Evolutionary conservation across 2,888 invertebrate genomes (phyloP).

Genomic region (Hyposoter didymator): DNA sequence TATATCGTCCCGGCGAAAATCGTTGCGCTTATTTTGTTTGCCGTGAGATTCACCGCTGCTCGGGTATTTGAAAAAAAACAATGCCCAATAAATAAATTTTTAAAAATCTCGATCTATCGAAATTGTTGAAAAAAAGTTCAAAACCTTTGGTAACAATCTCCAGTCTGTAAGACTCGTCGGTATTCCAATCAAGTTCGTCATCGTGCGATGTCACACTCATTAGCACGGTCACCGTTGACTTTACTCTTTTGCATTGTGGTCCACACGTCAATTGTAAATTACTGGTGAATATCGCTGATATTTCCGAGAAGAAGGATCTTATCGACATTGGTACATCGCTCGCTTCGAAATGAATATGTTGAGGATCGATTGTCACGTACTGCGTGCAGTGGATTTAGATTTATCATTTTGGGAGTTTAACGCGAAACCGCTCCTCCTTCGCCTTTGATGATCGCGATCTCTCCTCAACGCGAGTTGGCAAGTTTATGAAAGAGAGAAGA

Average conservation of each 20-base stretch:
- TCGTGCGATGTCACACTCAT: constrained; percentile 85
- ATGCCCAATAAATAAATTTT: too few species aligned
- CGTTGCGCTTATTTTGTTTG: constrained; percentile 85
- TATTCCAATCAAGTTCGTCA: constrained; percentile 87
- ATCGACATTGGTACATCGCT: constrained; percentile 78
- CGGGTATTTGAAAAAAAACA: background rate
- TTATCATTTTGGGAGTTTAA: background rate
- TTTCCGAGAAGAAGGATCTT: constrained; percentile 85
- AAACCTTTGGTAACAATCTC: constrained; percentile 86
- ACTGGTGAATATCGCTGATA: constrained; percentile 86
- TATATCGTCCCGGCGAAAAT: constrained; percentile 88
- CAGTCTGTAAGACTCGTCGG: constrained; percentile 89
- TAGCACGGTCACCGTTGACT: constrained; percentile 86
- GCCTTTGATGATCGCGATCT: background rate
- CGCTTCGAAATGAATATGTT: constrained; percentile 61
- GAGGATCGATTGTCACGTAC: constrained; percentile 67
- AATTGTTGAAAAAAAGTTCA: background rate
- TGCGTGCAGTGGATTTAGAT: constrained; percentile 38
- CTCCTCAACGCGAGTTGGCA: background rate
- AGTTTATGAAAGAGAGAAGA: background rate
- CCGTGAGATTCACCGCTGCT: constrained; percentile 77
- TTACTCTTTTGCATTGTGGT: constrained; percentile 84
- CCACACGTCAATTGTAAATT: constrained; percentile 87
- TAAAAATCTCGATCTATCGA: background rate
- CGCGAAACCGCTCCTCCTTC: background rate